Conservation (phyloP, 2,888 invertebrate genomes). For the Ganaspis brasiliensis region DNA sequence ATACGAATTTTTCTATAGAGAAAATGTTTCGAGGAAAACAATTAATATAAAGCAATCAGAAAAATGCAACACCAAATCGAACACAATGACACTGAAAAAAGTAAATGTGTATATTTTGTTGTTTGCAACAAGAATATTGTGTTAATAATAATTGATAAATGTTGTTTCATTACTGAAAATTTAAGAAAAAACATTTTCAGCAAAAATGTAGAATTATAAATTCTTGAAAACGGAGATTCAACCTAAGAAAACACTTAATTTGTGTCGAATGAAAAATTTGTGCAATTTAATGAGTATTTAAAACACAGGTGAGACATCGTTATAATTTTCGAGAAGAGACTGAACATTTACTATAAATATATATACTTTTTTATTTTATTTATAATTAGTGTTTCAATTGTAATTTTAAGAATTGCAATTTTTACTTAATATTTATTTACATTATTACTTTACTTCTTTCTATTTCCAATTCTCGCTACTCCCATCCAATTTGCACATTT, state of each 20-base stretch:
- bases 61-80: slow-evolving; percentile 26
- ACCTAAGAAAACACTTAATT: not conserved
- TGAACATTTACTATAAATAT: not conserved
- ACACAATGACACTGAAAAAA: not conserved
- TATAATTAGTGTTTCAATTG: too few species aligned
- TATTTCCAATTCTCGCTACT: too few species aligned
- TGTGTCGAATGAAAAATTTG: not conserved
- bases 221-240: too few species aligned
- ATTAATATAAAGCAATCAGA: slow-evolving; percentile 13
- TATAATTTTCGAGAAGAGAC: not conserved
- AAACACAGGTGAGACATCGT: not conserved
- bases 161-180: not conserved
- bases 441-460: too few species aligned
- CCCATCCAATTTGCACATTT: too few species aligned
- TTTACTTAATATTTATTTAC: too few species aligned
- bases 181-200: not conserved
- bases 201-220: not conserved
- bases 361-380: too few species aligned
- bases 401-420: too few species aligned
- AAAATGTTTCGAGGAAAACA: slow-evolving; percentile 5
- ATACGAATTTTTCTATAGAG: not conserved
- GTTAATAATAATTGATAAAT: not conserved
- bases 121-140: not conserved
- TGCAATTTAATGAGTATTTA: not conserved
- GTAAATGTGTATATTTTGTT: not conserved